phyloP scores from a whole-genome alignment of 2,113 vertebrate species.

The Alosa alosa region DNA sequence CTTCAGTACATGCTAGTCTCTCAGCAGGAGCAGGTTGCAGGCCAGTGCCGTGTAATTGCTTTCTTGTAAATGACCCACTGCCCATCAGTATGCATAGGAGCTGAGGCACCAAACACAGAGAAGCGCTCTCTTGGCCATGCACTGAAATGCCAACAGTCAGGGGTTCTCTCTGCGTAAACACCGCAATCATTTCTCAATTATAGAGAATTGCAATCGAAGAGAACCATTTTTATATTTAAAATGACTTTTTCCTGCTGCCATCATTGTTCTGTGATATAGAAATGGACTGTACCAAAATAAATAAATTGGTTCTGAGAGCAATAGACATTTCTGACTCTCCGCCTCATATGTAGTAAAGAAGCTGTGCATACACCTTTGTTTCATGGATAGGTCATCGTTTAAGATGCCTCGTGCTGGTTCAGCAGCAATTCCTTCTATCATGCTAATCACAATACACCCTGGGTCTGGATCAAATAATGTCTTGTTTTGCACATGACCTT shows the following conservation, averaged over 20 bases:
- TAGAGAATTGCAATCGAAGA: background rate
- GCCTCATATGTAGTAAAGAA: background rate
- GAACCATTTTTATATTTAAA: background rate
- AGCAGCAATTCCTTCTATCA: background rate
- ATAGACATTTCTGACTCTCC: background rate
- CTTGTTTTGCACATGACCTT: background rate
- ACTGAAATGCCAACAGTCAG: background rate
- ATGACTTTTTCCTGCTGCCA: background rate
- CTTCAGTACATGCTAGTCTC: background rate
- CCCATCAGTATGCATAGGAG: constrained; percentile 32
- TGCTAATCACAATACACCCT: background rate
- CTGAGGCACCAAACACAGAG: background rate
- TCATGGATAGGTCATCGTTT: background rate
- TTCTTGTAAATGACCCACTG: constrained; percentile 40
- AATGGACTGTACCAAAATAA: background rate
- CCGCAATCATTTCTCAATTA: background rate
- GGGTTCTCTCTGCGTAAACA: background rate
- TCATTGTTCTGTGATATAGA: background rate
- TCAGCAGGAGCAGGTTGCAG: background rate
- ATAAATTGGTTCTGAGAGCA: background rate
- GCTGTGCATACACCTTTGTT: background rate
- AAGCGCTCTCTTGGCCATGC: background rate
- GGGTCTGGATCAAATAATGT: background rate
- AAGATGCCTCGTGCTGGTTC: background rate
- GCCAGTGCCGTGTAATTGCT: constrained; percentile 38